phyloP scores from a whole-genome alignment of 2,888 invertebrate species.

The Epistrophella euchroma region DNA sequence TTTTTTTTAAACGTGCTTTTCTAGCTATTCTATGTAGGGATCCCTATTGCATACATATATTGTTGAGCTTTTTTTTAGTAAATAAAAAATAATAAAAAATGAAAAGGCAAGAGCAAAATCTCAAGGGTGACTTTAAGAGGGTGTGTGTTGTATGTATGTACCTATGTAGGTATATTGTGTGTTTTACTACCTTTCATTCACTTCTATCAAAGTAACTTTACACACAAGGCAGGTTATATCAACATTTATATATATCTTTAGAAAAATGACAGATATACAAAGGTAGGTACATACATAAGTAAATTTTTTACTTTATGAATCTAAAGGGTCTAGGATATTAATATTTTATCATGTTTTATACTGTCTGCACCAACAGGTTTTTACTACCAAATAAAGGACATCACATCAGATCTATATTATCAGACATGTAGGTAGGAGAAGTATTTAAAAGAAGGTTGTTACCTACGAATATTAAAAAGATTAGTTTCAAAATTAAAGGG shows the following conservation, averaged over 20 bases:
- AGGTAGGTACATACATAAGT: no score
- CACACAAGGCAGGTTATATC: slow-evolving; percentile 21
- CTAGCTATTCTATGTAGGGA: neutral
- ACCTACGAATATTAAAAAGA: neutral
- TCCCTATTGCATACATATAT: neutral
- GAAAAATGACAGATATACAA: slow-evolving; percentile 9
- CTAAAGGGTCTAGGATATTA: neutral
- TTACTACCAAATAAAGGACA: neutral
- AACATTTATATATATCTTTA: no score
- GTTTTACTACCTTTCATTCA: slow-evolving; percentile 38
- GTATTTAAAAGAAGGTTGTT: neutral
- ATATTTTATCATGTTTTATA: slow-evolving; percentile 34
- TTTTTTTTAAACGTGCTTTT: slow-evolving; percentile 29
- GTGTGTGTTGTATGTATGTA: neutral
- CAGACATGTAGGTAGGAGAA: no score
- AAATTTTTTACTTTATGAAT: slow-evolving; percentile 39
- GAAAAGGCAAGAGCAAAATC: slow-evolving; percentile 15
- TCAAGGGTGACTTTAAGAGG: slow-evolving; percentile 55
- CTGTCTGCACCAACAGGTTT: slow-evolving; percentile 43
- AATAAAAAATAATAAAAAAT: slow-evolving; percentile 6
- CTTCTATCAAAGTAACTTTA: slow-evolving; percentile 38
- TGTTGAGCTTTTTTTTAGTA: neutral
- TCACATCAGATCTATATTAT: neutral
- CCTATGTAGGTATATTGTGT: slow-evolving; percentile 14
- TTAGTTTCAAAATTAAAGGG: neutral